Percentiles rank a stretch among this genome's conserved stretches.
These are phyloP conservation scores for Drosophila sturtevanti DNA, from an alignment of 1,140 invertebrate species.

Conservation along the genomic window DNA sequence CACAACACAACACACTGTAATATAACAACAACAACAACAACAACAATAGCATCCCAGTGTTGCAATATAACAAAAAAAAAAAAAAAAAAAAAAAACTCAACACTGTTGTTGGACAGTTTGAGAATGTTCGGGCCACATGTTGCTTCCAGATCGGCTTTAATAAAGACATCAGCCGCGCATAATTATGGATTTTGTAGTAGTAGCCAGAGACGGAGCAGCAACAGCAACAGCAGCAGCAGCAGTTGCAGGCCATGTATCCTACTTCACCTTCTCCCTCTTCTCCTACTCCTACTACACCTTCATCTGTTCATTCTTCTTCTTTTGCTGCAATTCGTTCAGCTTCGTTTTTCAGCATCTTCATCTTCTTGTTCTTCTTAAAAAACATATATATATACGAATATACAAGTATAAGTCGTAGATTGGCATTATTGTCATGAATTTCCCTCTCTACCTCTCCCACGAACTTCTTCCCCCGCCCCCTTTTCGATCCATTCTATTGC, in stretches of 20 bases:
- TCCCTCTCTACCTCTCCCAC: constrained; percentile 28
- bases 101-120: constrained; percentile 12
- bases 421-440: constrained; percentile 77
- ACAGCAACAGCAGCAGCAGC: neutral
- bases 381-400: constrained; percentile 25
- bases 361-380: constrained; percentile 50
- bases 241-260: constrained; percentile 11
- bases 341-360: constrained; percentile 67
- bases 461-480: constrained; percentile 27
- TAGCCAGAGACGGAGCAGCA: constrained; percentile 11
- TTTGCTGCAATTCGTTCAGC: constrained; percentile 72
- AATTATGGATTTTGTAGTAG: constrained; percentile 79
- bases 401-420: constrained; percentile 71
- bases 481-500: constrained; percentile 67
- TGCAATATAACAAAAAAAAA: neutral
- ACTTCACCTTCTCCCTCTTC: constrained; percentile 9
- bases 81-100: constrained; percentile 3
- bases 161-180: constrained; percentile 80
- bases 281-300: neutral
- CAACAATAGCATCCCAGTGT: neutral
- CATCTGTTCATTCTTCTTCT: constrained; percentile 18
- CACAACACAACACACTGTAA: too few species aligned
- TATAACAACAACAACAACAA: neutral
- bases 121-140: constrained; percentile 58
- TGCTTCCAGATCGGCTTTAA: constrained; percentile 71